Base-by-base conservation (phyloP, 2,888 invertebrate genomes). In the Drosophila peninsularis region DNA sequence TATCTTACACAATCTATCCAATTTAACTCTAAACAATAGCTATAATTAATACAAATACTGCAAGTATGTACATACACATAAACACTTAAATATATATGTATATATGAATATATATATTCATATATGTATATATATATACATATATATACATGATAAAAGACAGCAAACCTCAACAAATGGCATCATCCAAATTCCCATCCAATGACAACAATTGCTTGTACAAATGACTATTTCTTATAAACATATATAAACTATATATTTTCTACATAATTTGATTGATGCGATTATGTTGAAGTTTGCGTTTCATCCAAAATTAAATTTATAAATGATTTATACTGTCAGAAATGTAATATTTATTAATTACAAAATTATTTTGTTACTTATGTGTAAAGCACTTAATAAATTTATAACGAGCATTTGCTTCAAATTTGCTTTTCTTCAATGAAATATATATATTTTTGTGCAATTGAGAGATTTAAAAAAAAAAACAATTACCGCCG, bases 1-100 rank as follows among this genome's bases (percentile, higher is more conserved):
- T 30, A 32, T 42, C 64, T 55, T 61, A 30, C 42, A 45, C 24
- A 61, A 87, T 57, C 87, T 71, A 78, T 47, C 14, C 24, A 44
- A 57, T 60, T 75, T 67, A 63, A 50, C 52, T 62, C 36, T 84
- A 87, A 78, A 84, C 58, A 69, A 63, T 66, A 68, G n/a, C 14
- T 19, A 21, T 62, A 72, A 27, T 78, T 70, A 62, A 39, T 53
- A 32, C 30, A 47, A 19, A 57, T 54, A 66, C 45, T 45, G 36
- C 34, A 47, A 56, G 32, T 61, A 49, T 64, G 50, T 62, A 64
- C 37, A 73, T 62, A 68, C n/a, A 44, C 17, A n/a, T 24, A 42
- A 13, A 36, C 0, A 10, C 10, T 9, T 34, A 21, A 1, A 9
- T 24, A 24, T n/a, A 24, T 24, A 24, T 24, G 4, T 60, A 75